Evolutionary conservation across 2,797 vertebrate genomes (phyloP).

Genomic region (Meriones psammophilus): DNA sequence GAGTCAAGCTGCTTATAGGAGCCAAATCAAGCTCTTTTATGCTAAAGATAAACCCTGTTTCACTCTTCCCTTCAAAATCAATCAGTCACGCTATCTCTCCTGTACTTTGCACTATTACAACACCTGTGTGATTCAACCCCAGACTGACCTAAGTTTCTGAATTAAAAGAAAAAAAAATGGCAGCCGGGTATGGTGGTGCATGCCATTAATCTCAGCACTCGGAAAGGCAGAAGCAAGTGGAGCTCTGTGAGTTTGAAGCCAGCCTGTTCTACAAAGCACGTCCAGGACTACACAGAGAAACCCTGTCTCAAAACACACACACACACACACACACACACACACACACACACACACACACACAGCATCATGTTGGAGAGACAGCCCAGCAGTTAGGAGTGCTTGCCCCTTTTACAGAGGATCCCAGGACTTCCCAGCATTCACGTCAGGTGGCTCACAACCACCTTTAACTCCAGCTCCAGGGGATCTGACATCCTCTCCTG

Average conservation of each 20-base stretch:
- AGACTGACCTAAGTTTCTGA: conserved; percentile 43
- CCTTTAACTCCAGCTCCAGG: not conserved
- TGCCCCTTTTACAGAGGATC: not conserved
- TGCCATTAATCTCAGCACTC: no score
- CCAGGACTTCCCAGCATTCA: not conserved
- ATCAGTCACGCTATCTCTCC: conserved; percentile 24
- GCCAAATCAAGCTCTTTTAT: not conserved
- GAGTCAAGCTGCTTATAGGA: not conserved
- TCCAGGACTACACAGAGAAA: no score
- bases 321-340: no score
- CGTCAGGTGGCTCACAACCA: not conserved
- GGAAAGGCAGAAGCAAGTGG: no score
- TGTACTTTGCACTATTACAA: not conserved
- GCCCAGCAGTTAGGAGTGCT: not conserved
- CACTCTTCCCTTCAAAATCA: conserved; percentile 8
- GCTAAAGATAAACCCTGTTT: not conserved
- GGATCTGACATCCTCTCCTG: not conserved
- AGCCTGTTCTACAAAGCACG: no score
- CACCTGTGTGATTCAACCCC: not conserved
- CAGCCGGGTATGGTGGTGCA: no score
- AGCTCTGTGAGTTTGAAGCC: no score
- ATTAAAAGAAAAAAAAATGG: not conserved
- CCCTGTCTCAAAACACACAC: no score
- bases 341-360: no score
- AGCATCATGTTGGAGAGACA: not conserved